phyloP scores from a whole-genome alignment of 2,888 invertebrate species.

The Ryuthela nishihirai region DNA sequence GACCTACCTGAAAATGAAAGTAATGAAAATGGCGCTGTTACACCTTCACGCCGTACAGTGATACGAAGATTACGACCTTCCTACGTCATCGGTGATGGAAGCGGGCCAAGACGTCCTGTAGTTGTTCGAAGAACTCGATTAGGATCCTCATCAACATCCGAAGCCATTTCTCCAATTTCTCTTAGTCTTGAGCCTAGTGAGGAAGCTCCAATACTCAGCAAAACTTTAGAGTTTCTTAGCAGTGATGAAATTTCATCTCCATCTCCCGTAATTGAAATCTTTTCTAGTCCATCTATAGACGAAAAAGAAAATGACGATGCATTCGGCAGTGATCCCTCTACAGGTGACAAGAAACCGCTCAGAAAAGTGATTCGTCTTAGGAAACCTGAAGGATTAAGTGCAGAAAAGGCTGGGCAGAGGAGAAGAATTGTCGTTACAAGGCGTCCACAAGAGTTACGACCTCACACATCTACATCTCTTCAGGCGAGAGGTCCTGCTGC shows the following conservation, averaged over 20 bases:
- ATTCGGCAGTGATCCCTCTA: too few relatives aligned
- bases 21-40: neutral
- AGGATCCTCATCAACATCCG: too few relatives aligned
- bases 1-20: slow-evolving; percentile 1
- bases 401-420: slow-evolving; percentile 2
- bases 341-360: slow-evolving; percentile 7
- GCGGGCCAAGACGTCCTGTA: slow-evolving; percentile 18
- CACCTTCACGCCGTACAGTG: slow-evolving; percentile 12
- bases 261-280: too few relatives aligned
- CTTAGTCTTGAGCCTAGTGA: too few relatives aligned
- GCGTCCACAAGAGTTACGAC: slow-evolving; percentile 6
- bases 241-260: too few relatives aligned
- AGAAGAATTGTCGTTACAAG: slow-evolving; percentile 27
- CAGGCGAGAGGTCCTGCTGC: slow-evolving; percentile 28
- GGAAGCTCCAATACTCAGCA: too few relatives aligned
- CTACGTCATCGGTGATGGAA: slow-evolving; percentile 28
- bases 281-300: too few relatives aligned
- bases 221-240: too few relatives aligned
- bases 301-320: too few relatives aligned
- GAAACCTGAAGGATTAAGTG: slow-evolving; percentile 23
- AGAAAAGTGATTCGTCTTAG: slow-evolving; percentile 26
- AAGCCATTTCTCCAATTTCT: too few relatives aligned
- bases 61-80: slow-evolving; percentile 25
- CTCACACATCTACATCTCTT: slow-evolving; percentile 1
- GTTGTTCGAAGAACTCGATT: slow-evolving; percentile 27